Evolutionary conservation across 2,113 vertebrate species (phyloP).

Genomic region (Callorhinus ursinus): DNA sequence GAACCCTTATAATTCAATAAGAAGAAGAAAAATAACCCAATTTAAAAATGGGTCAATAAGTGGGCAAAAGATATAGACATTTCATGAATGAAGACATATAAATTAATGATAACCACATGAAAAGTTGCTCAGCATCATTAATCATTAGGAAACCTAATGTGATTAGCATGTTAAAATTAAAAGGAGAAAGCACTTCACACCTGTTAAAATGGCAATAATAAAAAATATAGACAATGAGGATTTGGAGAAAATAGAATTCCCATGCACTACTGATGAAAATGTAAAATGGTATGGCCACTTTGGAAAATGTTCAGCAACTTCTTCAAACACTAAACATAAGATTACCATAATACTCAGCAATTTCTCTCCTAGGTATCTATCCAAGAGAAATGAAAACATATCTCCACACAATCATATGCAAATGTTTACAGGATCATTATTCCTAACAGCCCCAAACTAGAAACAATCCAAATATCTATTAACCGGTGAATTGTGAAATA

Average conservation of each 20-base stretch:
- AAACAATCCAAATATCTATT: neutral
- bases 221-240: neutral
- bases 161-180: neutral
- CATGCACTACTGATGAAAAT: neutral
- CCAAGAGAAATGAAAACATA: neutral
- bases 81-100: neutral
- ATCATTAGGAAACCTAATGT: neutral
- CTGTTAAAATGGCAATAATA: neutral
- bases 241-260: neutral
- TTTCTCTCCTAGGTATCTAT: neutral
- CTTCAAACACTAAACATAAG: neutral
- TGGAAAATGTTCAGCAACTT: neutral
- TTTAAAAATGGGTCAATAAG: neutral
- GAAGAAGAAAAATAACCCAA: neutral
- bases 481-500: neutral
- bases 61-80: neutral
- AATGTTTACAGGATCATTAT: neutral
- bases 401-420: neutral
- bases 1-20: neutral
- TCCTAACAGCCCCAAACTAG: neutral
- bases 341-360: neutral
- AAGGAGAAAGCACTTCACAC: neutral
- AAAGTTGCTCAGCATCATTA: conserved; percentile 17
- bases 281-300: neutral
- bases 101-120: neutral